Evolutionary conservation across 2,113 vertebrate genomes (phyloP).

Genomic region (Morphnarchus princeps): DNA sequence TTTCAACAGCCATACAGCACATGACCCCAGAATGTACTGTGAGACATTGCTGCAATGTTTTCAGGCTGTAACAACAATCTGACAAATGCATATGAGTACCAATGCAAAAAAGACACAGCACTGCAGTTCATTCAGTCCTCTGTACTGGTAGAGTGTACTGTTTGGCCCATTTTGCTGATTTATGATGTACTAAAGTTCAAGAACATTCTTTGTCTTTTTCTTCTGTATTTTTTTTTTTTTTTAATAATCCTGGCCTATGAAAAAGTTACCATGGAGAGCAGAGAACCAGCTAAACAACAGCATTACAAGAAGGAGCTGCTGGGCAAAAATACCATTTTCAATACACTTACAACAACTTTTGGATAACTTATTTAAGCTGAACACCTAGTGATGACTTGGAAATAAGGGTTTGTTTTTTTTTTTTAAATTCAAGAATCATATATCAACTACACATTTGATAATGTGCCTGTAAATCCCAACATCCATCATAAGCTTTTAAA

Average conservation of each 20-base stretch:
- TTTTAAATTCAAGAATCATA: not conserved
- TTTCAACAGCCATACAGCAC: not conserved
- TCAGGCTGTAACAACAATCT: not conserved
- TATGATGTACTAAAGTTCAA: not conserved
- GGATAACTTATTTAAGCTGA: not conserved
- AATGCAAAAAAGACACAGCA: not conserved
- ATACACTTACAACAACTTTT: not conserved
- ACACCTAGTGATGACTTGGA: not conserved
- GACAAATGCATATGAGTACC: not conserved
- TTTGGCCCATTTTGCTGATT: not conserved
- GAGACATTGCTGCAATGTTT: not conserved
- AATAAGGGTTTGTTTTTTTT: not conserved
- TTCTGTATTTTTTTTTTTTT: not conserved
- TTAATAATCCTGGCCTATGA: not conserved
- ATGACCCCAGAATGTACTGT: not conserved
- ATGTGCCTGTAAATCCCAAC: not conserved
- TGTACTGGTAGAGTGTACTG: not conserved
- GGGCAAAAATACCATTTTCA: not conserved
- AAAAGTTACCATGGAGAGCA: not conserved
- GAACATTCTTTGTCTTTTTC: not conserved
- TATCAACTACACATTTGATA: not conserved
- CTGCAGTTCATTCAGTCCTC: not conserved
- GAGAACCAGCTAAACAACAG: not conserved
- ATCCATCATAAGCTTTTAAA: not conserved
- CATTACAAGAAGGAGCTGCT: not conserved